phyloP scores from a whole-genome alignment of 30 jellyfish, hydroid and myxozoan species.

The Aurelia sp. region DNA sequence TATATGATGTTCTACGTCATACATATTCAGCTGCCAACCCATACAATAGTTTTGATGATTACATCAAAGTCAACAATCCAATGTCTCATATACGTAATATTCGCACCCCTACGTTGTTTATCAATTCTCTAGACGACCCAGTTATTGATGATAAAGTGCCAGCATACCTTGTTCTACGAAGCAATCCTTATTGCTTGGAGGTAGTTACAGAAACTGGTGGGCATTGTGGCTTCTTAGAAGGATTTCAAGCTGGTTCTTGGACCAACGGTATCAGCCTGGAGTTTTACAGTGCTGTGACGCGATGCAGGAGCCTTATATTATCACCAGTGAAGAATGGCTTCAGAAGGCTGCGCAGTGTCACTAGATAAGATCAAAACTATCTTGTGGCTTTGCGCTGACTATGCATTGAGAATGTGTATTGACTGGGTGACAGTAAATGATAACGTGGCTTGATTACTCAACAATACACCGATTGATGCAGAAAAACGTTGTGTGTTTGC shows the following conservation, averaged over 20 bases:
- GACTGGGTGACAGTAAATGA: too few species aligned
- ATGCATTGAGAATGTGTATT: too few species aligned
- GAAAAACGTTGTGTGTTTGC: too few species aligned
- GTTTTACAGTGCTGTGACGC: conserved; percentile 45
- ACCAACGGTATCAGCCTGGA: conserved; percentile 48
- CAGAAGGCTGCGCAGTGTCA: conserved; percentile 52
- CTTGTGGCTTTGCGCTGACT: too few species aligned
- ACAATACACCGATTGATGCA: too few species aligned
- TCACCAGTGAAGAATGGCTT: conserved; percentile 49
- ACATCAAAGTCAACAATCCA: conserved; percentile 51
- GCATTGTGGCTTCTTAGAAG: conserved; percentile 59
- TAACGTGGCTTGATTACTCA: too few species aligned
- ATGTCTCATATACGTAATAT: conserved; percentile 13
- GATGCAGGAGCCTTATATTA: conserved; percentile 39
- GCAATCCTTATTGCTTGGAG: conserved; percentile 49
- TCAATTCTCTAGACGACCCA: conserved; percentile 65
- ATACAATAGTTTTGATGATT: conserved; percentile 38
- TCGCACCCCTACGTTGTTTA: conserved; percentile 65
- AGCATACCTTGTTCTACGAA: conserved; percentile 34
- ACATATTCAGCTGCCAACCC: conserved; percentile 18
- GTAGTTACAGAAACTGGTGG: conserved; percentile 66
- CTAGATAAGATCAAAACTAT: conserved; percentile 13
- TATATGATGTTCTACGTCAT: conserved; percentile 10
- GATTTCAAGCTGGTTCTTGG: conserved; percentile 50
- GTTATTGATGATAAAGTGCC: conserved; percentile 39